phyloP scores from a whole-genome alignment of 2,888 invertebrate species.

The Drosophila bunnanda region DNA sequence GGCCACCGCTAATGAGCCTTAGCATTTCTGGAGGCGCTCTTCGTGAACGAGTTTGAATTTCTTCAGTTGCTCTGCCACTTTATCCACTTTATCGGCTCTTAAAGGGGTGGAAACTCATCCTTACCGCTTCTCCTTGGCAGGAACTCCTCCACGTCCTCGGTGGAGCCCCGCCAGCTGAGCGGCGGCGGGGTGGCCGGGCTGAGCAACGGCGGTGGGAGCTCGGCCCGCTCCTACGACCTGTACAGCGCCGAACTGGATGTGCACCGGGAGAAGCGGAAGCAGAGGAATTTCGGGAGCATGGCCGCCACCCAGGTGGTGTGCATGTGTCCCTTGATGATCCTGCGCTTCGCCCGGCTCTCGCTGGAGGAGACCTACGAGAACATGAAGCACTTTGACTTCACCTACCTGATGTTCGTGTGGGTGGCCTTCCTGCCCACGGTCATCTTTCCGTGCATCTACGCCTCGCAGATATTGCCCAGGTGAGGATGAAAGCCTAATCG shows the following conservation, averaged over 20 bases:
- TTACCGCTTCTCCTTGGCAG: constrained; percentile 51
- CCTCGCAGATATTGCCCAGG: constrained; percentile 88
- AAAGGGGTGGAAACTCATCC: neutral
- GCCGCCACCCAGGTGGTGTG: constrained; percentile 88
- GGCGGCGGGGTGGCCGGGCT: constrained; percentile 73
- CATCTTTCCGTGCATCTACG: constrained; percentile 88
- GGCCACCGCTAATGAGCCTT: constrained; percentile 64
- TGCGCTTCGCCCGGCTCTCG: constrained; percentile 87
- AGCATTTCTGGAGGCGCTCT: constrained; percentile 35
- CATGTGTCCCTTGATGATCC: constrained; percentile 88
- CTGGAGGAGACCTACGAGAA: constrained; percentile 89
- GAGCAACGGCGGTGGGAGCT: constrained; percentile 58
- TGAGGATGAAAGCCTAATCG: constrained; percentile 73
- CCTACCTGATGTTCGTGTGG: constrained; percentile 89
- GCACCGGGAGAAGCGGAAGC: constrained; percentile 88
- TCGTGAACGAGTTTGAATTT: constrained; percentile 57
- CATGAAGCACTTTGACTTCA: constrained; percentile 88
- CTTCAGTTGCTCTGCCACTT: neutral
- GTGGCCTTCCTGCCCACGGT: constrained; percentile 89
- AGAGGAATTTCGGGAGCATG: constrained; percentile 89
- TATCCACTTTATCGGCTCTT: neutral
- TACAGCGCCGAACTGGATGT: constrained; percentile 87
- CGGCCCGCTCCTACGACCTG: constrained; percentile 84
- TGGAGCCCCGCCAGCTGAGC: constrained; percentile 70
- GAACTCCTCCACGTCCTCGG: constrained; percentile 82